These are phyloP conservation scores for Etheostoma nigrum DNA, from an alignment of 2,797 vertebrate genomes.

Conservation along the genomic window DNA sequence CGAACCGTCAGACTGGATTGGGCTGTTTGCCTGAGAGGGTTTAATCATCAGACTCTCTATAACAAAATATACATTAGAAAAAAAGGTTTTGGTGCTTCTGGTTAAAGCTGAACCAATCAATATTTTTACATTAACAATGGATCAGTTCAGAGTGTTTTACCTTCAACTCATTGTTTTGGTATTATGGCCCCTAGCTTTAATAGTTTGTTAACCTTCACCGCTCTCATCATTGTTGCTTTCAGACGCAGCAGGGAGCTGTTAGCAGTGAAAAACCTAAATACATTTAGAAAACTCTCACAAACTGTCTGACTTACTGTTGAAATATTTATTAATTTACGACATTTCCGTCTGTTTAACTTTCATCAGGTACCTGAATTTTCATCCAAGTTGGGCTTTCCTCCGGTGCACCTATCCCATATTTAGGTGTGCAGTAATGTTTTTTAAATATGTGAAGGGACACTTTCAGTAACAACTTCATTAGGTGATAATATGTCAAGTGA, in stretches of 20 bases:
- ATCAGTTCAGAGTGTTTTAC: neutral
- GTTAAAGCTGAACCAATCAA: slow-evolving; percentile 3
- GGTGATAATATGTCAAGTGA: neutral
- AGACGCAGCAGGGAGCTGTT: neutral
- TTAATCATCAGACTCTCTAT: neutral
- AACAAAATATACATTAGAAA: neutral
- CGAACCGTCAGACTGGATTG: neutral
- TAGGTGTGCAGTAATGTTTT: neutral
- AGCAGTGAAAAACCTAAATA: neutral
- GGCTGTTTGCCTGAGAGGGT: neutral
- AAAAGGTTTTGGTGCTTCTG: neutral
- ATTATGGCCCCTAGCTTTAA: neutral
- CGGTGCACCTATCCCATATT: no score
- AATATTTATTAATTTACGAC: neutral
- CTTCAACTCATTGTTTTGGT: neutral
- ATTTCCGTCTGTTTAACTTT: neutral
- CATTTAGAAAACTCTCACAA: neutral
- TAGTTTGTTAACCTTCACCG: neutral
- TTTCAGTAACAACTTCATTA: neutral
- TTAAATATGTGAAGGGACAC: neutral
- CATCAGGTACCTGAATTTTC: neutral
- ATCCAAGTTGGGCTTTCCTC: neutral
- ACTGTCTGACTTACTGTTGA: neutral
- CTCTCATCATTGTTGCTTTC: neutral
- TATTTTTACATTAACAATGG: neutral